A percentile compares a stretch with the other conserved stretches of the same genome.
phyloP scores from a whole-genome alignment of 2,797 vertebrate species.

The Hyperoplus immaculatus region DNA sequence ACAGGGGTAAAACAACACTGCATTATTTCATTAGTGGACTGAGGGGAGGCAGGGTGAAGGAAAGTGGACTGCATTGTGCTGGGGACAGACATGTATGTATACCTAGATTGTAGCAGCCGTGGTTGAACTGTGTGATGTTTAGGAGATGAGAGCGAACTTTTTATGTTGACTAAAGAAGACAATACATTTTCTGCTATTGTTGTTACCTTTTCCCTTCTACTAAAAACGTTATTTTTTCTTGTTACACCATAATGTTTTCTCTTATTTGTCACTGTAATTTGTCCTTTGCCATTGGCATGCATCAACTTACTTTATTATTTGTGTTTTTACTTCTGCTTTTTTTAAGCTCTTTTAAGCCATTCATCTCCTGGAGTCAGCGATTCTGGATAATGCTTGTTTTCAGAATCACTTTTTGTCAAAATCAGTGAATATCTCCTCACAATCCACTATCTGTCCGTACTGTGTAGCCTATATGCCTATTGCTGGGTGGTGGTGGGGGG shows the following conservation, averaged over 20 bases:
- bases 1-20: slow-evolving; percentile 54
- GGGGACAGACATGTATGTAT: slow-evolving; percentile 28
- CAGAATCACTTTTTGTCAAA: too few species aligned
- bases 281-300: not conserved
- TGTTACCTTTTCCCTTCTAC: not conserved
- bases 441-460: too few species aligned
- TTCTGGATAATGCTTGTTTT: too few species aligned
- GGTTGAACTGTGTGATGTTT: not conserved
- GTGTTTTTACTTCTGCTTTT: not conserved
- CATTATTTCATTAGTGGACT: slow-evolving; percentile 64
- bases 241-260: not conserved
- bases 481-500: too few species aligned
- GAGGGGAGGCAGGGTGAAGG: slow-evolving; percentile 44
- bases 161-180: not conserved
- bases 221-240: not conserved
- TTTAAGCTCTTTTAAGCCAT: not conserved
- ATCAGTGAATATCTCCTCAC: too few species aligned
- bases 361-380: too few species aligned
- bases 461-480: too few species aligned
- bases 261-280: not conserved
- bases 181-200: not conserved
- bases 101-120: not conserved
- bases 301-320: not conserved
- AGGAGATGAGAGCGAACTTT: not conserved
- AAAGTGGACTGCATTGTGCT: slow-evolving; percentile 3